Base-by-base conservation (phyloP, 2,797 vertebrate species). In the Sternotherus odoratus region DNA sequence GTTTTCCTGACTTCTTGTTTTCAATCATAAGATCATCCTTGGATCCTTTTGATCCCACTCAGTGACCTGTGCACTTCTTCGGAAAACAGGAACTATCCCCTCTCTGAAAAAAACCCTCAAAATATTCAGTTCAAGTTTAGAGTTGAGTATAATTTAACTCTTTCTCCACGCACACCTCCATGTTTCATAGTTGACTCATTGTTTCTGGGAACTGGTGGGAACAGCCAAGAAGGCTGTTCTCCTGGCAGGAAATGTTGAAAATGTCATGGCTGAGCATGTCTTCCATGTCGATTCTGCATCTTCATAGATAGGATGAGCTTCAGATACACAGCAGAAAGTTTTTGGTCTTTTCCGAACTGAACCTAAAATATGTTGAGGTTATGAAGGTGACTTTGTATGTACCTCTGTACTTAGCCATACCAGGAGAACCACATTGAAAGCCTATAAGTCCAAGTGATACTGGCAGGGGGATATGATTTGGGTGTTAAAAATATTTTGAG, bases 21-120 rank as follows among this genome's bases (percentile, higher is more conserved):
- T 4, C 0, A 2, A 3, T 50, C 23, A 43, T 10, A 72, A 72
- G n/a, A 24, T 72, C 21, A 72, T 12, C 78, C 16, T 26, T 1
- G 5, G 26, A 16, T 11, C 46, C 4, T 36, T 12, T 28, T 21
- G 30, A 51, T 24, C 53, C 63, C 54, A 26, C 15, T 10, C 11
- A 39, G 23, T 7, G 12, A 23, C 39, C 36, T 72, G 43, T 43
- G 24, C 69, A 39, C 12, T 72, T 5, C 10, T 39, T 43, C 5
- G 10, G 66, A 30, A 19, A 63, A 63, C n/a, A 63, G 17, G 33
- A n/a, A 1, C 23, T 46, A 21, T 33, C 74, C 16, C 4, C n/a
- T 77, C 19, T 53, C 30, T 66, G 36, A 1, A 49, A 49, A 54
- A 28, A 0, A 0, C 0, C 24, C 17, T 28, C 0, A 0, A 16